These are phyloP conservation scores for Gasterosteus aculeatus DNA, from an alignment of 2,113 vertebrate species.

Conservation along the genomic window DNA sequence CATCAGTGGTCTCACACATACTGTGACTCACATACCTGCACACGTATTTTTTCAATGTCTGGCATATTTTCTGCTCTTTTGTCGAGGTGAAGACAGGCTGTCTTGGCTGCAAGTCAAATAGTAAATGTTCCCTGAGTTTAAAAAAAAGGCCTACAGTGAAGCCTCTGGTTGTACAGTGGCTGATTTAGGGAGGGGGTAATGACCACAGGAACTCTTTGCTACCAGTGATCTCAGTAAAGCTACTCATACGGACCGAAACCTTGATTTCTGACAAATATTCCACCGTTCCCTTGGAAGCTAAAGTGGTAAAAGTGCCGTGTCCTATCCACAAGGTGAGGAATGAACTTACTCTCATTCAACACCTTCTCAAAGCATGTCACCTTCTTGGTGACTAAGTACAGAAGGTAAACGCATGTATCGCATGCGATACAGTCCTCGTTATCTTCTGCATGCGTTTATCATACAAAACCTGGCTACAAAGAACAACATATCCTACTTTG, in stretches of 20 bases:
- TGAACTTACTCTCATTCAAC: neutral
- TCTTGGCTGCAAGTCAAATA: slow-evolving; percentile 44
- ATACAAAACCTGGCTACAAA: neutral
- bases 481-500: neutral
- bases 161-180: slow-evolving; percentile 41
- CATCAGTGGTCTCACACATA: slow-evolving; percentile 49
- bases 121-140: slow-evolving; percentile 56
- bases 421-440: neutral
- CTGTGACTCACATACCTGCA: slow-evolving; percentile 52
- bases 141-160: slow-evolving; percentile 30
- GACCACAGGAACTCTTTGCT: slow-evolving; percentile 20
- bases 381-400: neutral
- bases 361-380: neutral
- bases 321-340: neutral
- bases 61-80: slow-evolving; percentile 53
- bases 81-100: slow-evolving; percentile 67
- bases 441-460: neutral
- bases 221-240: slow-evolving; percentile 23
- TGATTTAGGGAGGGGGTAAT: slow-evolving; percentile 40
- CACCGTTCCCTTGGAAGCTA: neutral
- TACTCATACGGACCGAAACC: neutral
- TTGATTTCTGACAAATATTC: slow-evolving; percentile 1
- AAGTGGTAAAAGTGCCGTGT: neutral
- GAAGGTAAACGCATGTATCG: neutral
- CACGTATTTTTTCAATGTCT: slow-evolving; percentile 56